Evolutionary conservation across 2,113 vertebrate genomes (phyloP).

Genomic region (Nerophis lumbriciformis): DNA sequence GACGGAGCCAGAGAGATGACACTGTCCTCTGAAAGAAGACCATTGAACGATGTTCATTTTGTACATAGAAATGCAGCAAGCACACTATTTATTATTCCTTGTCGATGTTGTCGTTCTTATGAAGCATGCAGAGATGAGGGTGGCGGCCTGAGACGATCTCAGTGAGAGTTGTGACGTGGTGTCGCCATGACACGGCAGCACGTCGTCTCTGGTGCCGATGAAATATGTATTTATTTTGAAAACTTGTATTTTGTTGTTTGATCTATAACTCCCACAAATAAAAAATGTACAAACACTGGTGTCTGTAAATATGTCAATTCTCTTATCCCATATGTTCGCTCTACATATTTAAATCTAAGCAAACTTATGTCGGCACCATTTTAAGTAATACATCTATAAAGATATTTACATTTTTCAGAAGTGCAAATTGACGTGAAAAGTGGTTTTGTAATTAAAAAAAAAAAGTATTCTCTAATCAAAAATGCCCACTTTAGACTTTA

Average conservation of each 20-base stretch:
- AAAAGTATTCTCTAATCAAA: too few species aligned
- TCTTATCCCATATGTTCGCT: too few species aligned
- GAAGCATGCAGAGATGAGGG: conserved; percentile 33
- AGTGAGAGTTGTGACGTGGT: background rate
- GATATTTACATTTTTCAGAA: too few species aligned
- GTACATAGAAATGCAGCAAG: conserved; percentile 46
- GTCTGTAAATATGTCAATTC: background rate
- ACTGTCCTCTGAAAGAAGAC: background rate
- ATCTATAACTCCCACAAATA: conserved; percentile 45
- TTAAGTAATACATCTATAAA: too few species aligned
- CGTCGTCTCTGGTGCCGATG: conserved; percentile 26
- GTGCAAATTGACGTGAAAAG: too few species aligned
- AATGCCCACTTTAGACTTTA: too few species aligned
- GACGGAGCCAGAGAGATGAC: too few species aligned
- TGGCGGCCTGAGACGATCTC: conserved; percentile 29
- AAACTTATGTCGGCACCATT: too few species aligned
- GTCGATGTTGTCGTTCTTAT: conserved; percentile 27
- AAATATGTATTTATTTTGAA: conserved; percentile 41
- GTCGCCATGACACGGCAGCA: background rate
- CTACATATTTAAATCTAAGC: too few species aligned
- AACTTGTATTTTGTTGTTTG: conserved; percentile 60
- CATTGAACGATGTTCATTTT: conserved; percentile 29
- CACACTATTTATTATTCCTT: conserved; percentile 61
- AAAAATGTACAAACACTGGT: conserved; percentile 32
- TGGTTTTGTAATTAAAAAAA: too few species aligned